Percentiles rank a stretch among this genome's conserved stretches.
Evolutionary conservation across 2,888 invertebrate genomes (phyloP).

Genomic region (Zaprionus lineosus): DNA sequence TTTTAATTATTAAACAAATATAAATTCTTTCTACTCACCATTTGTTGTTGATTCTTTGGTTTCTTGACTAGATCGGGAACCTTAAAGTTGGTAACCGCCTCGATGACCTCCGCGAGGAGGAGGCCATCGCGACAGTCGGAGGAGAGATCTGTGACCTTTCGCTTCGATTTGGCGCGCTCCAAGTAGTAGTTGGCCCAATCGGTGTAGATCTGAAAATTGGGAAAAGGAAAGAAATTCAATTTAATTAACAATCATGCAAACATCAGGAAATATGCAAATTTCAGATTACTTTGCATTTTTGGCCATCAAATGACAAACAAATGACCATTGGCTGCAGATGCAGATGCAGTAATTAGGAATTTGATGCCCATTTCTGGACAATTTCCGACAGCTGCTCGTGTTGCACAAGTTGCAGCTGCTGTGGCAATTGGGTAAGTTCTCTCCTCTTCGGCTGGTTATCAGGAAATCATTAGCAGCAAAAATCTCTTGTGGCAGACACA

Average conservation of each 20-base stretch:
- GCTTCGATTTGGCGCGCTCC: conserved; percentile 94
- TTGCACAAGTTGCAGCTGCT: conserved; percentile 45
- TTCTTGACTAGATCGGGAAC: conserved; percentile 91
- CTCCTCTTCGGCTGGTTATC: conserved; percentile 52
- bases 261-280: too few relatives aligned
- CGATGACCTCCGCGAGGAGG: conserved; percentile 95
- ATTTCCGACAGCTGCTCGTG: conserved; percentile 49
- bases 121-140: conserved; percentile 96
- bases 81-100: conserved; percentile 92
- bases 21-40: too few relatives aligned
- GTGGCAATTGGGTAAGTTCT: conserved; percentile 5
- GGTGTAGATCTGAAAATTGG: conserved; percentile 96
- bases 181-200: conserved; percentile 99
- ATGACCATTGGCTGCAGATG: conserved; percentile 49
- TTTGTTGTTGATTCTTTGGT: conserved; percentile 94
- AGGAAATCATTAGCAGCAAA: conserved; percentile 75
- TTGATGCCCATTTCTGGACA: conserved; percentile 5
- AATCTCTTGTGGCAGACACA: conserved; percentile 27
- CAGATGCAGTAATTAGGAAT: conserved; percentile 60
- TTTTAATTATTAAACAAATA: too few relatives aligned
- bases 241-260: too few relatives aligned
- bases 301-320: too few relatives aligned
- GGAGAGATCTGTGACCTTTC: conserved; percentile 92
- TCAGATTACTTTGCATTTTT: too few relatives aligned
- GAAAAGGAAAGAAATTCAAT: too few relatives aligned